Evolutionary conservation across 2,797 vertebrate genomes (phyloP), one percentile per base, ranked within the genome.

Genomic region (Catharus ustulatus): DNA sequence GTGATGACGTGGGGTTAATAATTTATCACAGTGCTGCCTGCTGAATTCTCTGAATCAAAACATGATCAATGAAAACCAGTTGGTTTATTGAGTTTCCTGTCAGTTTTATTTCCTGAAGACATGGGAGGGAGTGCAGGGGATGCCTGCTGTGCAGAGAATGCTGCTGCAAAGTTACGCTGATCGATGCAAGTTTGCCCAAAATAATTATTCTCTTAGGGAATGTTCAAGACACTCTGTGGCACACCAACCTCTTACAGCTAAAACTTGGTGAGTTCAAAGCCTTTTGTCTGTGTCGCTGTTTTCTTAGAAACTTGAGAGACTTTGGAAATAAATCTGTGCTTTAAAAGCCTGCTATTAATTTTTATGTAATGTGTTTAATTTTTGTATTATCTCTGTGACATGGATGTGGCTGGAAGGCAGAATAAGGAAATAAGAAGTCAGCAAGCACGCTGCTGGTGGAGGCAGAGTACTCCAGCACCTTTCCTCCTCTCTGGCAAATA

Each of bases 21-120:
- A 98, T 98, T 98, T 97, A 98, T 98, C 98, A 97, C 97, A 69
- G 92, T 45, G 97, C 96, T 93, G 95, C 97, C 98, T 97, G 98
- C 97, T 97, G 94, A 73, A 97, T 98, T 98, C 97, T 97, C 97
- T 91, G 96, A 96, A 93, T 93, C 96, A 97, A 95, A 97, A 97
- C 95, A 95, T 97, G 98, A 99, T 99, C 98, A 98, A 98, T 98
- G 98, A 96, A 98, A 97, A 98, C 97, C 98, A 98, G 98, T 98
- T 97, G 98, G 98, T 97, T 98, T 98, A 99, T 98, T 91, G 98
- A 99, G 98, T 98, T 98, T 97, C 92, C 95, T 87, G 80, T 57
- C 91, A 82, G 98, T 97, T 98, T 97, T 93, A 94, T 98, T 98
- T 98, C 98, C 98, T 95, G 97, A 97, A 98, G 98, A 98, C 97